A percentile compares a stretch with the other conserved stretches of the same genome.
Evolutionary conservation across 2,888 invertebrate genomes (phyloP).

Genomic region (Eilema sororculum): DNA sequence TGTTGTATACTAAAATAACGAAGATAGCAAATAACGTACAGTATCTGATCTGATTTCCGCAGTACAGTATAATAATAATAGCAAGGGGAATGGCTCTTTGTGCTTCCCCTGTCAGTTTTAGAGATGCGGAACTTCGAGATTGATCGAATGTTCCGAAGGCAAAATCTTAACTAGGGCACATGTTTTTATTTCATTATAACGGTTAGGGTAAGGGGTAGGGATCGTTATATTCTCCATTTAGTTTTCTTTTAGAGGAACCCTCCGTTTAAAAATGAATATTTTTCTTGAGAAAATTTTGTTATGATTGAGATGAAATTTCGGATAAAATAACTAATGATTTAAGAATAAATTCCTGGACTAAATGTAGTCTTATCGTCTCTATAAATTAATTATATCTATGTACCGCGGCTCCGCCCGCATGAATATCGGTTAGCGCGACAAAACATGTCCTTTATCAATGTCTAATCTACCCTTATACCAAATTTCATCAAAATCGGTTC

Average conservation of each 20-base stretch:
- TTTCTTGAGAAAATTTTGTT: background rate
- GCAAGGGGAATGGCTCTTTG: conserved; percentile 37
- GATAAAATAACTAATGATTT: too few relatives aligned
- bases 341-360: too few relatives aligned
- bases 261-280: background rate
- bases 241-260: background rate
- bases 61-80: conserved; percentile 14
- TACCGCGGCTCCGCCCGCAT: too few relatives aligned
- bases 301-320: too few relatives aligned
- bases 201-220: background rate
- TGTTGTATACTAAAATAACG: background rate
- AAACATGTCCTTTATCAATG: too few relatives aligned
- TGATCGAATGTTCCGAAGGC: conserved; percentile 23
- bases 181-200: background rate
- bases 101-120: conserved; percentile 40
- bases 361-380: too few relatives aligned
- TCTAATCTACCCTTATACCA: too few relatives aligned
- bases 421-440: too few relatives aligned
- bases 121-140: conserved; percentile 20
- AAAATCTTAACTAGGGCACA: background rate
- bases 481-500: too few relatives aligned
- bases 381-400: too few relatives aligned
- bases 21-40: conserved; percentile 8
- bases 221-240: background rate
- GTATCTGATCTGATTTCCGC: conserved; percentile 26